phyloP scores from a whole-genome alignment of 1,140 invertebrate genomes.

The Leguminivora glycinivorella region DNA sequence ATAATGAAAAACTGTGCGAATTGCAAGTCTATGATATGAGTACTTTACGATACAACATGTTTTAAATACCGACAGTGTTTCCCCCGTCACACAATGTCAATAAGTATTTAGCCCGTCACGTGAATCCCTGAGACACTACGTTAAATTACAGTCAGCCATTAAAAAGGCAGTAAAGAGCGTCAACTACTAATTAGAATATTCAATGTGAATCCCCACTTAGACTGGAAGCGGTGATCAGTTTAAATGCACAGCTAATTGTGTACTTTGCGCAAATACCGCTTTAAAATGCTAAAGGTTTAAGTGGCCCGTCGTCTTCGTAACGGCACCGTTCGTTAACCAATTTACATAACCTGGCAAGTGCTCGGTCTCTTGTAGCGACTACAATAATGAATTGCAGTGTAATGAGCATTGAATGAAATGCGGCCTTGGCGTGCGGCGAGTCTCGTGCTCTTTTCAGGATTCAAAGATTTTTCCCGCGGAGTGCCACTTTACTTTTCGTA shows the following conservation, averaged over 20 bases:
- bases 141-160: slow-evolving; percentile 33
- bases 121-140: neutral
- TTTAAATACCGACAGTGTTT: neutral
- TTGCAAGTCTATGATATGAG: neutral
- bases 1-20: neutral
- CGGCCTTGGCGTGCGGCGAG: slow-evolving; percentile 1
- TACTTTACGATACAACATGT: neutral
- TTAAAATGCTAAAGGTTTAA: slow-evolving; percentile 71
- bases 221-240: slow-evolving; percentile 54
- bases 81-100: neutral
- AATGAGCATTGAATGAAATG: slow-evolving; percentile 18
- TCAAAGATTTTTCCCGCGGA: neutral
- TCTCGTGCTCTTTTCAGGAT: slow-evolving; percentile 14
- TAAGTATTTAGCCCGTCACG: neutral
- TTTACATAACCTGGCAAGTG: slow-evolving; percentile 56
- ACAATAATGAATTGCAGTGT: slow-evolving; percentile 15
- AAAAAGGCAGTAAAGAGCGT: slow-evolving; percentile 37
- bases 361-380: slow-evolving; percentile 14
- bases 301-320: slow-evolving; percentile 55
- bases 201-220: slow-evolving; percentile 46
- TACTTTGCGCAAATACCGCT: slow-evolving; percentile 66
- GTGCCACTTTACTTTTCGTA: slow-evolving; percentile 5
- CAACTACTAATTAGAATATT: slow-evolving; percentile 56
- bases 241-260: slow-evolving; percentile 67
- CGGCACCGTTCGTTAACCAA: slow-evolving; percentile 64